phyloP scores from a whole-genome alignment of 1,140 invertebrate species.

The Ceratoteleas bidentatus region DNA sequence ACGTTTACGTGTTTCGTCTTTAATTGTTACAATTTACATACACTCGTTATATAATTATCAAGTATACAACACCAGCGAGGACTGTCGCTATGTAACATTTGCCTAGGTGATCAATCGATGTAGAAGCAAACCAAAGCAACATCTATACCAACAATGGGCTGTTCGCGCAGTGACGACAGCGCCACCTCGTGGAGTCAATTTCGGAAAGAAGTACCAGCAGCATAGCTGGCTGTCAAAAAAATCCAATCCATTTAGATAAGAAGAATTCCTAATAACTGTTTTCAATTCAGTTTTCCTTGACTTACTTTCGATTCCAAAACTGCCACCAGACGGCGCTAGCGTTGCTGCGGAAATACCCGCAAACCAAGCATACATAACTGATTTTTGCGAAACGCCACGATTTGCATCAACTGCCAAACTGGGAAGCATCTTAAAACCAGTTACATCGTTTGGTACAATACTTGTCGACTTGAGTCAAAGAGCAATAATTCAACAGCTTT shows the following conservation, averaged over 20 bases:
- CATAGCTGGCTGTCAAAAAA: too few species aligned
- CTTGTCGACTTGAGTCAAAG: conserved; percentile 46
- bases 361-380: conserved; percentile 29
- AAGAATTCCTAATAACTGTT: too few species aligned
- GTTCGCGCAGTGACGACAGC: too few species aligned
- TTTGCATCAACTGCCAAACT: background rate
- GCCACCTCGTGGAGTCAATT: too few species aligned
- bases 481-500: conserved; percentile 54
- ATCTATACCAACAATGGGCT: conserved; percentile 53
- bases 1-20: conserved; percentile 47
- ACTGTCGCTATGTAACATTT: conserved; percentile 60
- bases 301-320: too few species aligned
- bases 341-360: too few species aligned
- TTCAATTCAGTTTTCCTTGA: too few species aligned
- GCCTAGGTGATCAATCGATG: conserved; percentile 52
- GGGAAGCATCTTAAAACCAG: conserved; percentile 9
- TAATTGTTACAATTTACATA: conserved; percentile 75
- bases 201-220: too few species aligned
- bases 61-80: conserved; percentile 70
- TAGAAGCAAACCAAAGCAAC: conserved; percentile 70
- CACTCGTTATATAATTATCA: conserved; percentile 72
- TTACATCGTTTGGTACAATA: conserved; percentile 59
- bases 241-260: too few species aligned
- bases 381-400: conserved; percentile 3
- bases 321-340: too few species aligned